phyloP scores from a whole-genome alignment of 2,888 invertebrate genomes.

The Agrotis segetum region DNA sequence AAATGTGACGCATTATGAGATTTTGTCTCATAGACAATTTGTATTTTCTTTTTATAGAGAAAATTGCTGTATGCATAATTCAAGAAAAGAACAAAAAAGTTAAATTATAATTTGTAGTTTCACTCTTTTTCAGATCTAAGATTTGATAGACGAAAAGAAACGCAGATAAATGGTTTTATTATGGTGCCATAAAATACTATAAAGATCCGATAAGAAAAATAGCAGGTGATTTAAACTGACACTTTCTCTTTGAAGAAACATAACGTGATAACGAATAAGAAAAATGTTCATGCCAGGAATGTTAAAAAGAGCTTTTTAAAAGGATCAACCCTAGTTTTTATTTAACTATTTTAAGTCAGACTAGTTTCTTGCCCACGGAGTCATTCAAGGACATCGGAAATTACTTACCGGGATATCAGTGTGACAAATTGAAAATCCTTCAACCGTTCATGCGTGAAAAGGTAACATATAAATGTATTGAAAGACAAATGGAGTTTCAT shows the following conservation, averaged over 20 bases:
- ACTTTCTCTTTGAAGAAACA: slow-evolving; percentile 1
- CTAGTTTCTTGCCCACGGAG: not conserved
- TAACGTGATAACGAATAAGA: not conserved
- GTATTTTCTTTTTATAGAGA: no score
- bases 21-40: no score
- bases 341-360: not conserved
- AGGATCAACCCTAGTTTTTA: not conserved
- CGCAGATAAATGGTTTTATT: slow-evolving; percentile 33
- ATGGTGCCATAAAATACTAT: slow-evolving; percentile 5
- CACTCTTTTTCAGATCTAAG: not conserved
- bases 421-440: not conserved
- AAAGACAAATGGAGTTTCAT: not conserved
- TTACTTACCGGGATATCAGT: no score
- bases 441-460: not conserved
- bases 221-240: slow-evolving; percentile 20
- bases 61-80: no score
- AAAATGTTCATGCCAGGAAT: slow-evolving; percentile 19
- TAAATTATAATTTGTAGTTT: not conserved
- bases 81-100: not conserved
- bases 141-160: not conserved
- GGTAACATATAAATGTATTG: not conserved
- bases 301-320: slow-evolving; percentile 3
- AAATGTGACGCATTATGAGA: no score
- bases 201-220: slow-evolving; percentile 23
- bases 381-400: not conserved